These are phyloP conservation scores for Pseudomyrmex dendroicus DNA, from an alignment of 1,140 invertebrate species.

Conservation along the genomic window DNA sequence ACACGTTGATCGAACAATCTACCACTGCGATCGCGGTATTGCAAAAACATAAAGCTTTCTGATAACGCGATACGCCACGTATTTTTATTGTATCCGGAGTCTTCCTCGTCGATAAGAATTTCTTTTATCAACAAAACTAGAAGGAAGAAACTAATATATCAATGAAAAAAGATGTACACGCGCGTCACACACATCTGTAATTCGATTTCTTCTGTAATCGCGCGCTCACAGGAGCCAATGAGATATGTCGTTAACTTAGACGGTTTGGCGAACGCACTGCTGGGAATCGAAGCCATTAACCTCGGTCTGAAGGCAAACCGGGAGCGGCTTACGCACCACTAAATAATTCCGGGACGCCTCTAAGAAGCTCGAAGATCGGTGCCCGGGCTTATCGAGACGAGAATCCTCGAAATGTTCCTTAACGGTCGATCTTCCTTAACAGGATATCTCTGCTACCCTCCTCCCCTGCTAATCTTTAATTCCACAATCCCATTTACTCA, in stretches of 20 bases:
- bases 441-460: conserved; percentile 64
- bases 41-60: conserved; percentile 1
- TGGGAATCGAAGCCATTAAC: conserved; percentile 76
- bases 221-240: conserved; percentile 50
- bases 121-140: background rate
- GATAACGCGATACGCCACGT: background rate
- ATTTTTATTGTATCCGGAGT: background rate
- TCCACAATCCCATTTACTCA: conserved; percentile 66
- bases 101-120: conserved; percentile 17
- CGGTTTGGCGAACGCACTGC: conserved; percentile 50
- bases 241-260: conserved; percentile 63
- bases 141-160: background rate
- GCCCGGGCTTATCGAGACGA: conserved; percentile 64
- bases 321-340: conserved; percentile 69
- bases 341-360: conserved; percentile 73
- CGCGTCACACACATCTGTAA: conserved; percentile 31
- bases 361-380: conserved; percentile 63
- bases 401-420: conserved; percentile 68
- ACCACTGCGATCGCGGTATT: background rate
- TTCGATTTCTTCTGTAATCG: conserved; percentile 46
- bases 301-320: conserved; percentile 61
- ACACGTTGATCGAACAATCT: conserved; percentile 19
- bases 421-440: conserved; percentile 64
- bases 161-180: background rate
- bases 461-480: conserved; percentile 67